Evolutionary conservation across 2,797 vertebrate species (phyloP), one percentile per base, ranked within the genome.

Genomic region (Adrianichthys oophorus): DNA sequence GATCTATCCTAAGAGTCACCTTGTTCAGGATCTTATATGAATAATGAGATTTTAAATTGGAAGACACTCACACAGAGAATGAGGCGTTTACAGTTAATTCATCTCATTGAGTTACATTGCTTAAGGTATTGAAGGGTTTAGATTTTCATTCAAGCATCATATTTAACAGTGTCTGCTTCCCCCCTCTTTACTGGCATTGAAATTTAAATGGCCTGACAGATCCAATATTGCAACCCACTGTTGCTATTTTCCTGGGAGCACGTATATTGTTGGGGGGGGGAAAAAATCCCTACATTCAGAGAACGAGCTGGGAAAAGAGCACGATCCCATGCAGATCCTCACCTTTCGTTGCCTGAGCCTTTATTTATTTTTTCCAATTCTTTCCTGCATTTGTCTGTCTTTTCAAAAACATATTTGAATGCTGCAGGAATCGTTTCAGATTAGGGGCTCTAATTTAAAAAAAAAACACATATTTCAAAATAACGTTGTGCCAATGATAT

Each of bases 21-120:
- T 93, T 92, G 91, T 93, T 93, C 91, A 85, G 92, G 88, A 92
- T 92, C 90, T 92, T 91, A 92, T 91, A 90, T 86, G 91, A 92
- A 92, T 93, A 93, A 93, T 93, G 92, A 93, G 92, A 93, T 93
- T 93, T 93, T 93, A 93, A 92, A 93, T 92, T 92, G 91, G 91
- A 90, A 92, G 91, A 93, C 92, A 92, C 90, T 93, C 91, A 87
- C 88, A 92, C 89, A 92, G 92, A 93, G 91, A 92, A 90, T 87
- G 90, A 92, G 86, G 89, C 90, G 90, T 93, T 92, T 93, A 92
- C 91, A 91, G 90, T 92, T 92, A 92, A 92, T 93, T 93, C 91
- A 92, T 92, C 92, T 92, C 90, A 92, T 91, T 90, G 90, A 92
- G 92, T 90, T 92, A 92, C 90, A 92, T 92, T 92, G 91, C 91